Base-by-base conservation (phyloP, 2,888 invertebrate species). In the Hyppa rectilinea region DNA sequence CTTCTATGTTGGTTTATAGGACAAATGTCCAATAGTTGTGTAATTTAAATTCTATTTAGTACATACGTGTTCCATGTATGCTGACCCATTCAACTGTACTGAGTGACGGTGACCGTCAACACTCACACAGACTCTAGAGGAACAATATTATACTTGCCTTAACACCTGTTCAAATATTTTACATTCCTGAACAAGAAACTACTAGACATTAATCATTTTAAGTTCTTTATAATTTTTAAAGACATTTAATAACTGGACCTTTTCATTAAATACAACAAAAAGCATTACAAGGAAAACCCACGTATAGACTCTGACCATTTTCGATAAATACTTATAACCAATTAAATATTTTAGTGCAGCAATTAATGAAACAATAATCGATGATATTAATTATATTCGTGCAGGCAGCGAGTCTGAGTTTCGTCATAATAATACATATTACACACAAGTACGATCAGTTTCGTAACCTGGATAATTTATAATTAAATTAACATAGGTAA, bases 381-480 rank as follows among this genome's bases (percentile, higher is more conserved):
- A 60, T 59, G 9, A 12, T 62, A 17, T 56, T 63, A 65, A 65
- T 62, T 71, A 67, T 60, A 61, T 66, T 67, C 53, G 59, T 80
- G 66, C 62, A 53, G 9, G 53, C 52, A 65, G 34, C 62, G 47
- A 38, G 29, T 43, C 40, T 4, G 38, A 36, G 60, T 58, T 75
- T 75, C 55, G 56, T 67, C 56, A 80, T n/a, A n/a, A n/a, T n/a
- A n/a, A n/a, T n/a, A n/a, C n/a, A n/a, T 71, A 62, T 40, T 29
- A 31, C 38, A 56, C 43, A 53, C 47, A 31, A 65, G 50, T 72
- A 14, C 34, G 29, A 59, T 56, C 4, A 29, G 63, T 80, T 75
- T 67, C 49, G 23, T 75, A 78, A 71, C 45, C 55, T 63, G 55
- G 31, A 56, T 66, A 38, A 40, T 64, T 23, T 23, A 29, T 63